These are phyloP conservation scores for Conus canariensis DNA, from an alignment of 2,888 invertebrate genomes.

Conservation along the genomic window DNA sequence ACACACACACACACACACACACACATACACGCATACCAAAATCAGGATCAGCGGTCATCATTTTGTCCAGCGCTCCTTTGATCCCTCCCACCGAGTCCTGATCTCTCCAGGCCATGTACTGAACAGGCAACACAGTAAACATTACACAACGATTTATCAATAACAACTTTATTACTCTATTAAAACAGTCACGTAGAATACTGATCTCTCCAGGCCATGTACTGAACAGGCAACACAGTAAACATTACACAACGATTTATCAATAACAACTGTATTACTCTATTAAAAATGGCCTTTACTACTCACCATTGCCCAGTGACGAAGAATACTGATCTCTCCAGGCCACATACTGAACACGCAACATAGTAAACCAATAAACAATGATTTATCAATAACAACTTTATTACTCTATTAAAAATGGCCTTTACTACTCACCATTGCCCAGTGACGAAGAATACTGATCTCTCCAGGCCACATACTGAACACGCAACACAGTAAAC, in stretches of 20 bases:
- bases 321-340: conserved; percentile 78
- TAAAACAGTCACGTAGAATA: conserved; percentile 47
- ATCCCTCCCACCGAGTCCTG: conserved; percentile 79
- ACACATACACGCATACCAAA: conserved; percentile 72
- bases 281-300: no score
- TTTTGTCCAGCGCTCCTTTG: conserved; percentile 73
- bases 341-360: conserved; percentile 73
- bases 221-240: conserved; percentile 61
- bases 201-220: conserved; percentile 79
- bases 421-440: no score
- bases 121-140: conserved; percentile 40
- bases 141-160: not conserved
- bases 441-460: conserved; percentile 63
- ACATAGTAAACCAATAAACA: not conserved
- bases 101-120: conserved; percentile 79
- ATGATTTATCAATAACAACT: no score
- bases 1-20: not conserved
- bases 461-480: conserved; percentile 79
- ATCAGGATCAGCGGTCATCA: conserved; percentile 79
- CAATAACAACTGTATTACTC: no score
- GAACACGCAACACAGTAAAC: conserved; percentile 41
- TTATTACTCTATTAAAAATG: no score
- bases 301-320: no score
- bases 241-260: not conserved
- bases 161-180: no score